Percentiles rank a stretch among this genome's conserved stretches.
phyloP scores from a whole-genome alignment of 92 coral and sea anemone species.

The Bergia sp. region DNA sequence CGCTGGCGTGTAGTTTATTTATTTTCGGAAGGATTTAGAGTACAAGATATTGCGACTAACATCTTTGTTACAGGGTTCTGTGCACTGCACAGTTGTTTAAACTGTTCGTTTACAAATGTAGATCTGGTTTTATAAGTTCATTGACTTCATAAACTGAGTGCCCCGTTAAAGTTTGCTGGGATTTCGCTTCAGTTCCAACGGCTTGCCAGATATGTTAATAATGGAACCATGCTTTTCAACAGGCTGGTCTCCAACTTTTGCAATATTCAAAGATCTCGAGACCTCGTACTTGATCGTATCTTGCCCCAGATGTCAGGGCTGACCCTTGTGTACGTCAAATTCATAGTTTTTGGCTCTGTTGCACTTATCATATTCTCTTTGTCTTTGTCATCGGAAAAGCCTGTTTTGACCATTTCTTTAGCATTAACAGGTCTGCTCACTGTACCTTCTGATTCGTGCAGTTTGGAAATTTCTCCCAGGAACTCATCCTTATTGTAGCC shows the following conservation, averaged over 20 bases:
- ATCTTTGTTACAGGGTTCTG: constrained; percentile 55
- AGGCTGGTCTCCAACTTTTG: constrained; percentile 47
- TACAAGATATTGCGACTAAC: constrained; percentile 1
- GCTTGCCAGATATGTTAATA: constrained; percentile 44
- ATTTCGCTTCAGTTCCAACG: constrained; percentile 50
- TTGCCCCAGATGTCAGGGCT: constrained; percentile 59
- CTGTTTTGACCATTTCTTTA: too few species aligned
- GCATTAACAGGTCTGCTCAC: too few species aligned
- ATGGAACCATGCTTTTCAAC: constrained; percentile 52
- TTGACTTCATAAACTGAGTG: constrained; percentile 48
- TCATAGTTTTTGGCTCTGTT: constrained; percentile 45
- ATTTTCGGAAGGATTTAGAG: too few species aligned
- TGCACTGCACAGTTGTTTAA: constrained; percentile 50
- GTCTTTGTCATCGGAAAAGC: too few species aligned
- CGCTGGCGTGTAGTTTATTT: too few species aligned
- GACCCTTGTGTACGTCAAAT: constrained; percentile 44
- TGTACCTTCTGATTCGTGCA: too few species aligned
- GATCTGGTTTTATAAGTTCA: constrained; percentile 60
- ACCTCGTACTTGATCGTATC: constrained; percentile 42
- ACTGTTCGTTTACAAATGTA: constrained; percentile 46
- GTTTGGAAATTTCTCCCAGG: too few species aligned
- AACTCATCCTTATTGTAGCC: too few species aligned
- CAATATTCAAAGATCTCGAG: constrained; percentile 47
- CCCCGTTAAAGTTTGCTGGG: constrained; percentile 47
- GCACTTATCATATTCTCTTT: constrained; percentile 19